Conservation (phyloP, 2,797 vertebrate genomes). For the Parotocinclus haroldoi region DNA sequence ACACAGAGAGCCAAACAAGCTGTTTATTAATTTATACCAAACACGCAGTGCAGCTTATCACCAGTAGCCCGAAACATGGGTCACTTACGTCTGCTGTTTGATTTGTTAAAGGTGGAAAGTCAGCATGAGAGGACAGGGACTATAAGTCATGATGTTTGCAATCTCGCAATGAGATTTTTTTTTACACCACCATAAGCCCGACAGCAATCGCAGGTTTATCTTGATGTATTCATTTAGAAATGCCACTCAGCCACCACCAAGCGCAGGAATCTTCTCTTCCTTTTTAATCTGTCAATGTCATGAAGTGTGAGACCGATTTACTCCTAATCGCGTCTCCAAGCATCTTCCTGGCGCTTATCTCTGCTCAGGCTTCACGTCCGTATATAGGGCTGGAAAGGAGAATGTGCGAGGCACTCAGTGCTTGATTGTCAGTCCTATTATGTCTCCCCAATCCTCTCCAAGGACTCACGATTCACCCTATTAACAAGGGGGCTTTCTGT, state of each 20-base stretch:
- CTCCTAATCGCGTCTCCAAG: constrained; percentile 56
- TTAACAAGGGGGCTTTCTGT: constrained; percentile 58
- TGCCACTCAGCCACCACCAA: constrained; percentile 49
- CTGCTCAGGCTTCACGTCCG: constrained; percentile 56
- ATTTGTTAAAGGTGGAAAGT: constrained; percentile 41
- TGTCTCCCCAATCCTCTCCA: constrained; percentile 54
- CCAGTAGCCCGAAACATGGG: constrained; percentile 21
- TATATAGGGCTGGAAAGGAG: constrained; percentile 32
- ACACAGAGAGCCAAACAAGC: constrained; percentile 31
- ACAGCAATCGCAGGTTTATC: constrained; percentile 43
- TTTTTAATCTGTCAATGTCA: constrained; percentile 63
- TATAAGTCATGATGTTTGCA: constrained; percentile 33
- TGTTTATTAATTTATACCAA: constrained; percentile 38
- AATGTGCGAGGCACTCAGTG: constrained; percentile 50
- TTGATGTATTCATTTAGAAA: constrained; percentile 49
- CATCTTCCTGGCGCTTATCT: constrained; percentile 59
- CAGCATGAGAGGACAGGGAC: constrained; percentile 20
- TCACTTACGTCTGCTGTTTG: constrained; percentile 26
- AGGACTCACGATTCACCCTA: constrained; percentile 55
- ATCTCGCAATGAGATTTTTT: constrained; percentile 37
- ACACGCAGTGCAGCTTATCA: constrained; percentile 30
- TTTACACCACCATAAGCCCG: constrained; percentile 34
- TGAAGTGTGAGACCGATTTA: constrained; percentile 59
- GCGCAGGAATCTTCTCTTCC: constrained; percentile 21
- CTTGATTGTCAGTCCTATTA: constrained; percentile 70